These are phyloP conservation scores for Leptopilina myrica DNA, from an alignment of 2,888 invertebrate species.

Conservation along the genomic window DNA sequence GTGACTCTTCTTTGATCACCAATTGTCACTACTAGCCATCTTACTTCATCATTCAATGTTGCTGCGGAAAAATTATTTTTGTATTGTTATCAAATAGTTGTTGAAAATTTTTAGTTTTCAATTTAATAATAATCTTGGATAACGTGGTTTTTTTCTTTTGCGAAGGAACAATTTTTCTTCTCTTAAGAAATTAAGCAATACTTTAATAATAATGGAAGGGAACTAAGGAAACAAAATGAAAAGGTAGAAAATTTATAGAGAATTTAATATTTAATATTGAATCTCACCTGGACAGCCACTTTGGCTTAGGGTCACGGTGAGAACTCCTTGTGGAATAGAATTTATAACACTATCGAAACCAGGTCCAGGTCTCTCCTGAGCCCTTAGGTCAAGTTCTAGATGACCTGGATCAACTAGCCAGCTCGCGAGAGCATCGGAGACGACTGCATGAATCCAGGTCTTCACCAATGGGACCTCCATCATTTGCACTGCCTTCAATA, in stretches of 20 bases:
- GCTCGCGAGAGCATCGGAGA: conserved; percentile 77
- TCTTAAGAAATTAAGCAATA: background rate
- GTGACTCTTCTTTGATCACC: conserved; percentile 76
- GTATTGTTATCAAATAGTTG: background rate
- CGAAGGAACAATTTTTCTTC: too few species aligned
- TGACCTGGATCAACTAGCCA: conserved; percentile 77
- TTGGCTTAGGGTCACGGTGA: conserved; percentile 76
- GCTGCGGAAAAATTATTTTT: conserved; percentile 42
- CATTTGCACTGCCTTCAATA: conserved; percentile 77
- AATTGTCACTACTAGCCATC: conserved; percentile 76
- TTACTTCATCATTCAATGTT: conserved; percentile 73
- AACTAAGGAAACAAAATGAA: background rate
- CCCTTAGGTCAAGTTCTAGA: conserved; percentile 70
- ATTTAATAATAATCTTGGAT: too few species aligned
- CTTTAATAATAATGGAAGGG: background rate
- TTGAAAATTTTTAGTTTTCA: too few species aligned
- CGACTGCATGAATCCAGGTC: conserved; percentile 78
- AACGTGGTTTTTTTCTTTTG: too few species aligned
- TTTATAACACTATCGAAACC: conserved; percentile 61
- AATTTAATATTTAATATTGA: background rate
- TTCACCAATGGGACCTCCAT: conserved; percentile 79
- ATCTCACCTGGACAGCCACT: conserved; percentile 56
- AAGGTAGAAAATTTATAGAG: background rate
- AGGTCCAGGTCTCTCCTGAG: conserved; percentile 71
- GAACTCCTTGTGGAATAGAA: conserved; percentile 73